Percentiles rank a stretch among this genome's conserved stretches.
These are phyloP conservation scores for Sphaeramia orbicularis DNA, from an alignment of 2,797 vertebrate species.

Conservation along the genomic window DNA sequence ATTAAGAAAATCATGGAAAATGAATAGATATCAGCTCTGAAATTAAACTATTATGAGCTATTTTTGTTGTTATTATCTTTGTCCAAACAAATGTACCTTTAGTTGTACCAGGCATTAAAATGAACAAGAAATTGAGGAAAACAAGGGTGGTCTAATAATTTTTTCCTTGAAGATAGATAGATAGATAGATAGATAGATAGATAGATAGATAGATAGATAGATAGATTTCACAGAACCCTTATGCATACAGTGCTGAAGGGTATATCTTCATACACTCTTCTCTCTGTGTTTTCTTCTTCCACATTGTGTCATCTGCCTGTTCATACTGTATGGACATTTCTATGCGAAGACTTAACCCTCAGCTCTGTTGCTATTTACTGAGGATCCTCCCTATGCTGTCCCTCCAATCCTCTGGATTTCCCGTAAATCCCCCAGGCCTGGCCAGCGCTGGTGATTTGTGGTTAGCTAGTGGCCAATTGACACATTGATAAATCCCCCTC, in stretches of 20 bases:
- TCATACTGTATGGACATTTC: conserved; percentile 46
- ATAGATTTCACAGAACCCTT: neutral
- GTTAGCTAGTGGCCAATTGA: conserved; percentile 82
- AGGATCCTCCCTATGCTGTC: conserved; percentile 79
- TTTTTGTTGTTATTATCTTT: too few relatives aligned
- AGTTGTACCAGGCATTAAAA: too few relatives aligned
- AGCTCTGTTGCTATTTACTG: conserved; percentile 88
- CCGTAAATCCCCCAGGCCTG: conserved; percentile 86
- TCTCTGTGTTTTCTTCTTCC: conserved; percentile 22
- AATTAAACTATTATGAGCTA: too few relatives aligned
- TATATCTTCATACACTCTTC: conserved; percentile 11
- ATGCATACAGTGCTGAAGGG: neutral
- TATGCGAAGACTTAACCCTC: conserved; percentile 67
- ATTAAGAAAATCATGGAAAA: too few relatives aligned
- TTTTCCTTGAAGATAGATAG: too few relatives aligned
- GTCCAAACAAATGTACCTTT: too few relatives aligned
- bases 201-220: neutral
- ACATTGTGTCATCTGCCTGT: conserved; percentile 40
- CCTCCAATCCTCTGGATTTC: conserved; percentile 91
- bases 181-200: too few relatives aligned
- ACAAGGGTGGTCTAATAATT: too few relatives aligned
- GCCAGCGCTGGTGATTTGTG: conserved; percentile 70
- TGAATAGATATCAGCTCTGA: too few relatives aligned
- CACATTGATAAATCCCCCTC: conserved; percentile 95
- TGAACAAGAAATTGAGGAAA: too few relatives aligned